Percentiles rank a stretch among this genome's conserved stretches.
Evolutionary conservation across 2,888 invertebrate genomes (phyloP).

Genomic region (Salticus scenicus): DNA sequence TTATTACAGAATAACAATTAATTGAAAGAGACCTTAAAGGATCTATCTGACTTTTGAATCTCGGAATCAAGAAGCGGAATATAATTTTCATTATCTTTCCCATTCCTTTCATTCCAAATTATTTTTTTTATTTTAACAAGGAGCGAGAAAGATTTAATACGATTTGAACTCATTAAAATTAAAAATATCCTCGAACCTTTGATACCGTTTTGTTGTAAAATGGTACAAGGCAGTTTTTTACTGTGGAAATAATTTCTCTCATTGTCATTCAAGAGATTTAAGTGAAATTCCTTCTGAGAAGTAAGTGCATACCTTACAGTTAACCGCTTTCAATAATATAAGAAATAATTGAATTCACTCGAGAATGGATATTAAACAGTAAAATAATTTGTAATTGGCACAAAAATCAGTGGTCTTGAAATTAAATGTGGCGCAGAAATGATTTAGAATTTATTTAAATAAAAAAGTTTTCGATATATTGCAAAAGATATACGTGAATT

Average conservation of each 20-base stretch:
- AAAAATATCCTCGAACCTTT: background rate
- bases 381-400: too few relatives aligned
- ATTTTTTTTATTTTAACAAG: background rate
- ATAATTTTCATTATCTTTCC: constrained; percentile 53
- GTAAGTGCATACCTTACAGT: too few relatives aligned
- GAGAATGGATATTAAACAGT: too few relatives aligned
- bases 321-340: too few relatives aligned
- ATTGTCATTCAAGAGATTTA: background rate
- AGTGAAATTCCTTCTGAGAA: too few relatives aligned
- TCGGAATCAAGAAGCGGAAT: constrained; percentile 36
- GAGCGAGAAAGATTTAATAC: background rate
- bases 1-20: background rate
- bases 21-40: background rate
- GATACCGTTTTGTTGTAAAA: background rate
- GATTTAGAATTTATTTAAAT: too few relatives aligned
- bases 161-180: background rate
- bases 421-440: too few relatives aligned
- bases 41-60: constrained; percentile 16
- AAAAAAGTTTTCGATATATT: too few relatives aligned
- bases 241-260: background rate
- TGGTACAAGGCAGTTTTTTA: background rate
- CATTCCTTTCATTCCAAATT: background rate
- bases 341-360: too few relatives aligned
- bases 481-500: too few relatives aligned
- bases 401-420: too few relatives aligned